A percentile compares a stretch with the other conserved stretches of the same genome.
Conservation (phyloP, 2,797 vertebrate genomes). For the Pseudomugil tenellus region DNA sequence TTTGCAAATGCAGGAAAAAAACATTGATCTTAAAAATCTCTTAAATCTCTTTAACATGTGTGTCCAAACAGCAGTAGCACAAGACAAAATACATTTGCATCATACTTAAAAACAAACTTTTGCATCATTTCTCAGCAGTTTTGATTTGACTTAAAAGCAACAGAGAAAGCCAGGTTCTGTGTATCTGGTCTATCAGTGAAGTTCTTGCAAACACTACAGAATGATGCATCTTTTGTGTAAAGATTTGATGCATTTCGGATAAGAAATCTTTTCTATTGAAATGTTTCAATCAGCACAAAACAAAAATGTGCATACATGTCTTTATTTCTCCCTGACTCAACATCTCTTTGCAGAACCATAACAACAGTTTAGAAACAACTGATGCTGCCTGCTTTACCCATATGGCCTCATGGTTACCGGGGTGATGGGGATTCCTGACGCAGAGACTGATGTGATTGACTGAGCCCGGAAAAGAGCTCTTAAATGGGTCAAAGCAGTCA, state of each 20-base stretch:
- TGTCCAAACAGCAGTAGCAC: too few relatives aligned
- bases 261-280: background rate
- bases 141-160: too few relatives aligned
- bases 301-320: constrained; percentile 6
- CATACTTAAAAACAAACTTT: too few relatives aligned
- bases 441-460: constrained; percentile 69
- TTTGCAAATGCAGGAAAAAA: too few relatives aligned
- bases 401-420: constrained; percentile 79
- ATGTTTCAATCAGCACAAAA: constrained; percentile 18
- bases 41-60: too few relatives aligned
- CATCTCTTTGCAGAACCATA: constrained; percentile 44
- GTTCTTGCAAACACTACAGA: constrained; percentile 1
- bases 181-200: background rate
- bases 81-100: too few relatives aligned
- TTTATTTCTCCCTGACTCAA: constrained; percentile 24
- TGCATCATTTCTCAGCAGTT: too few relatives aligned
- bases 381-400: constrained; percentile 63
- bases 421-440: constrained; percentile 78
- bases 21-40: too few relatives aligned
- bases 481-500: constrained; percentile 83
- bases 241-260: background rate
- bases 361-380: constrained; percentile 69
- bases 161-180: too few relatives aligned
- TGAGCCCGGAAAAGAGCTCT: constrained; percentile 66
- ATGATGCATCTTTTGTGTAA: constrained; percentile 13